A percentile compares a stretch with the other conserved stretches of the same genome.
Conservation (phyloP, 2,888 invertebrate species). For the Zygogramma bicolorata region DNA sequence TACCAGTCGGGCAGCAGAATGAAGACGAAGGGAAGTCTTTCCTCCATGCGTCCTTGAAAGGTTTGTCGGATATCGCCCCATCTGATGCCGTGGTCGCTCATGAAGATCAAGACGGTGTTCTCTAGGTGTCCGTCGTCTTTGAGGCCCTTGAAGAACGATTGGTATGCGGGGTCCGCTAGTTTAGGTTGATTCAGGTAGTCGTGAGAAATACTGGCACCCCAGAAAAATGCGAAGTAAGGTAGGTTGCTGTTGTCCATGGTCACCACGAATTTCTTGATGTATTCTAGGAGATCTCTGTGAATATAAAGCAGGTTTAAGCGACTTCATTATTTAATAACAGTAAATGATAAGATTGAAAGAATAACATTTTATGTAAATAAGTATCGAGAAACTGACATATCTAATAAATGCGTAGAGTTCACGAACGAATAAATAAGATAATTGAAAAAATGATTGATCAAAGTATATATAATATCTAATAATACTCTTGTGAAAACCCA, state of each 20-base stretch:
- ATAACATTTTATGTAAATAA: too few species aligned
- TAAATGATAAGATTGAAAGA: neutral
- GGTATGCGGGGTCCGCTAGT: conserved; percentile 77
- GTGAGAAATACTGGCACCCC: conserved; percentile 87
- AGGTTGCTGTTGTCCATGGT: conserved; percentile 71
- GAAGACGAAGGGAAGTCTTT: conserved; percentile 85
- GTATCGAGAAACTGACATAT: too few species aligned
- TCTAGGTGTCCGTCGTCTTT: conserved; percentile 71
- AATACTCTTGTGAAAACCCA: too few species aligned
- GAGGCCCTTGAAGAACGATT: conserved; percentile 71
- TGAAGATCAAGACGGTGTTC: conserved; percentile 75
- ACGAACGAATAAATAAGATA: too few species aligned
- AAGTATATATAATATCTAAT: too few species aligned
- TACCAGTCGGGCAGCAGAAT: conserved; percentile 82
- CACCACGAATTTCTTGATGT: conserved; percentile 74
- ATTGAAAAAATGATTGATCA: too few species aligned
- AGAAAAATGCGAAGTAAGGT: conserved; percentile 85
- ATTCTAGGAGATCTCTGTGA: conserved; percentile 74
- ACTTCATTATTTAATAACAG: neutral
- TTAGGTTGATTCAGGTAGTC: conserved; percentile 85
- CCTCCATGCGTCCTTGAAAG: conserved; percentile 89
- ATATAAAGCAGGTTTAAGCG: neutral
- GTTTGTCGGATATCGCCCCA: conserved; percentile 88
- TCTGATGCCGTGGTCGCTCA: conserved; percentile 93
- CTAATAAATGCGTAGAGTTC: too few species aligned